phyloP scores from a whole-genome alignment of 2,113 vertebrate genomes.

The Bombycilla garrulus region DNA sequence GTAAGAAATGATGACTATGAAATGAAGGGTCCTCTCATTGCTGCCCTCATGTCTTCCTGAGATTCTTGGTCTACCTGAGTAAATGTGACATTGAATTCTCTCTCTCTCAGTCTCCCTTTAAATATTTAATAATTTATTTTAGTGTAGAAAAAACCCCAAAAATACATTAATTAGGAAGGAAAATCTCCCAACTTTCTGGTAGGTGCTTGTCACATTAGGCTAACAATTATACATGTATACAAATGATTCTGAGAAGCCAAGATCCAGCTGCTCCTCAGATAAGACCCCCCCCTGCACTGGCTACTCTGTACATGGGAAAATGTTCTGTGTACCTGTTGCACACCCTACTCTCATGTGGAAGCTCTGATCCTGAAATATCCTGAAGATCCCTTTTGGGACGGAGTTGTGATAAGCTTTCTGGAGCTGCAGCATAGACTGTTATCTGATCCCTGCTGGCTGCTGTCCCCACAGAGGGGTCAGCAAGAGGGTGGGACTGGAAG shows the following conservation, averaged over 20 bases:
- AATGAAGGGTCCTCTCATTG: not conserved
- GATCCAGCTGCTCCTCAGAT: not conserved
- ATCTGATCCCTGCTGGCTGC: not conserved
- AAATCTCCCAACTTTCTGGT: not conserved
- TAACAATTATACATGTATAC: not conserved
- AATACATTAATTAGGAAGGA: not conserved
- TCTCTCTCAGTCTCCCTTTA: not conserved
- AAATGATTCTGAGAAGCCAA: not conserved
- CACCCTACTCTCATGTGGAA: not conserved
- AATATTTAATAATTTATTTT: not conserved
- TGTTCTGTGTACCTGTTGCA: not conserved
- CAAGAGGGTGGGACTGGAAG: not conserved
- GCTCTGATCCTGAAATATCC: not conserved
- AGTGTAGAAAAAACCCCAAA: no score
- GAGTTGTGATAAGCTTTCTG: not conserved
- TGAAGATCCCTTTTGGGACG: not conserved
- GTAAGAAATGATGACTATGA: not conserved
- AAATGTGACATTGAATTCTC: not conserved
- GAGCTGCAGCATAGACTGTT: no score
- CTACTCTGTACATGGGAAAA: not conserved
- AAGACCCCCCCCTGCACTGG: not conserved
- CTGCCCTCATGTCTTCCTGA: not conserved
- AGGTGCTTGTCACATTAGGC: not conserved
- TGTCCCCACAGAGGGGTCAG: not conserved
- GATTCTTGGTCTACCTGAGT: not conserved